Percentiles rank a stretch among this genome's conserved stretches.
Conservation (phyloP, 2,888 invertebrate species). For the Caenorhabditis sp. region DNA sequence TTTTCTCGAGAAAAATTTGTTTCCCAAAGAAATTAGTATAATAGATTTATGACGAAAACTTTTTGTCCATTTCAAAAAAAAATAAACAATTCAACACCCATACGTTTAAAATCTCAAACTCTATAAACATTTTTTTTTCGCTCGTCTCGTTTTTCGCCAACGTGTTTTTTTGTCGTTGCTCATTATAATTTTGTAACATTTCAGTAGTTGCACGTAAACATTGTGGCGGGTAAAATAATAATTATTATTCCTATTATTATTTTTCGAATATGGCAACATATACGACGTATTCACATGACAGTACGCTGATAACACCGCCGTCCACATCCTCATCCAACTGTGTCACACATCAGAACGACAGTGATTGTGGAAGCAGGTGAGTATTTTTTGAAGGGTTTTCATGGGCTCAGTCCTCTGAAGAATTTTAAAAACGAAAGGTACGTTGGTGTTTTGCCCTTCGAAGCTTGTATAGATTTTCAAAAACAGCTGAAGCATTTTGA, state of each 20-base stretch:
- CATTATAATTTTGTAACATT: not conserved
- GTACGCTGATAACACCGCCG: slow-evolving; percentile 33
- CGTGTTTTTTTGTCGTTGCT: no score
- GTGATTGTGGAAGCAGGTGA: slow-evolving; percentile 53
- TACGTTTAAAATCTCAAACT: not conserved
- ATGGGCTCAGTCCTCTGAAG: no score
- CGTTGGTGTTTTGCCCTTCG: no score
- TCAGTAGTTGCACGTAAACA: not conserved
- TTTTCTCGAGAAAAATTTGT: not conserved
- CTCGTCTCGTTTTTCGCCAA: not conserved
- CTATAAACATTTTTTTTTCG: not conserved
- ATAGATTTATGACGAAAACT: no score
- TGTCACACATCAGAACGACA: slow-evolving; percentile 22
- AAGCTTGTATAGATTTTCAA: no score
- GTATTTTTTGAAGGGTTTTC: no score
- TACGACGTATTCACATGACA: not conserved
- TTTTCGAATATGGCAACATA: slow-evolving; percentile 10
- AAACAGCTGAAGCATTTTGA: no score
- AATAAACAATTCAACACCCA: not conserved
- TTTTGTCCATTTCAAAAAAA: not conserved
- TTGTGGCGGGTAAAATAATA: not conserved
- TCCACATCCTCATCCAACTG: slow-evolving; percentile 31
- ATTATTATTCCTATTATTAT: no score
- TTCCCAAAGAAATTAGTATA: not conserved
- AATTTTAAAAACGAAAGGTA: not conserved